Conservation (phyloP, 2,888 invertebrate species). For the Epistrophella euchroma region DNA sequence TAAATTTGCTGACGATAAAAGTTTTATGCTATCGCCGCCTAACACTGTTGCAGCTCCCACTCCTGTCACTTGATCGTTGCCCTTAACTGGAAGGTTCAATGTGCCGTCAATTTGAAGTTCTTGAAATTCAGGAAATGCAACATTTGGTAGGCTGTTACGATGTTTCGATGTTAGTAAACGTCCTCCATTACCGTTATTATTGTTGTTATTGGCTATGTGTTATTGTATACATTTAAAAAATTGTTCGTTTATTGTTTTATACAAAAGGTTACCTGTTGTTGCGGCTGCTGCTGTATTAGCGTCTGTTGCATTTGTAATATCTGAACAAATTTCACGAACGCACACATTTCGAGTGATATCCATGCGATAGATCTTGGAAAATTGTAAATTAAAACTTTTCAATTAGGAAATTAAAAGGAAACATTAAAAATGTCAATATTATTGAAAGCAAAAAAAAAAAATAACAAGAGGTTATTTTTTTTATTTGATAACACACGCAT, state of each 20-base stretch:
- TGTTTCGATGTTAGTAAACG: conserved; percentile 79
- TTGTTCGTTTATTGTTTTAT: conserved; percentile 8
- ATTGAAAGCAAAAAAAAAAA: background rate
- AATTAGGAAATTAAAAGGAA: background rate
- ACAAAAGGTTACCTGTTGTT: conserved; percentile 36
- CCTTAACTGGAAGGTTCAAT: conserved; percentile 59
- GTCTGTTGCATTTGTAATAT: conserved; percentile 73
- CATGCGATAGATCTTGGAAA: conserved; percentile 87
- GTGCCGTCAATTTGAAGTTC: conserved; percentile 73
- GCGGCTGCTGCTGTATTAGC: conserved; percentile 33
- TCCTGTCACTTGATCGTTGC: conserved; percentile 57
- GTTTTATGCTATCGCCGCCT: conserved; percentile 51
- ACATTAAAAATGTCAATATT: background rate
- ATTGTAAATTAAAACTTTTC: background rate
- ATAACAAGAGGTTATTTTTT: background rate
- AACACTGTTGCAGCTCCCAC: conserved; percentile 19
- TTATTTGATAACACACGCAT: background rate
- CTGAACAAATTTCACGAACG: conserved; percentile 84
- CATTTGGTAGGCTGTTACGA: conserved; percentile 82
- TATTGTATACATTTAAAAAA: conserved; percentile 42
- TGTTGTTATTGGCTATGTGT: conserved; percentile 24
- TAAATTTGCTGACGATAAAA: conserved; percentile 46
- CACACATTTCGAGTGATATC: conserved; percentile 93
- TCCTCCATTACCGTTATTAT: conserved; percentile 73
- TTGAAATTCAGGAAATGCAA: conserved; percentile 79